Percentiles rank a stretch among this genome's conserved stretches.
Conservation (phyloP, 2,113 vertebrate genomes). For the Lepus timidus region DNA sequence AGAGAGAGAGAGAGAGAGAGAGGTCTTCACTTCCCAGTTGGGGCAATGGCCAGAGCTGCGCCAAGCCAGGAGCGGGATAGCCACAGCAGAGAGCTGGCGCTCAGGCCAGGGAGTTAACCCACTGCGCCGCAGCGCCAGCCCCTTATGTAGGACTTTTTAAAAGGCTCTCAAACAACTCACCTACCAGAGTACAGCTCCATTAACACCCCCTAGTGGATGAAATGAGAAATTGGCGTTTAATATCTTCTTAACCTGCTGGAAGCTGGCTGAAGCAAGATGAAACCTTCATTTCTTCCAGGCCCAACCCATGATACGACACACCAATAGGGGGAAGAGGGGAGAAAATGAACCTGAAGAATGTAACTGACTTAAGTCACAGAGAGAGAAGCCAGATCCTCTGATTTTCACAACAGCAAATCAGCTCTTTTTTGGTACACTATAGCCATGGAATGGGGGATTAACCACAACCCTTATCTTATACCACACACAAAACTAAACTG, state of each 20-base stretch:
- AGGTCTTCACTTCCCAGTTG: no score
- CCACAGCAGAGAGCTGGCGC: no score
- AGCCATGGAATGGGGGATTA: not conserved
- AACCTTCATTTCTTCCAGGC: not conserved
- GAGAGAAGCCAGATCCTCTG: not conserved
- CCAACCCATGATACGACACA: not conserved
- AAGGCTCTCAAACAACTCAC: not conserved
- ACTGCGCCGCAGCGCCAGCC: no score
- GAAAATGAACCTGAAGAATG: not conserved
- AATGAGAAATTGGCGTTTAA: slow-evolving; percentile 25
- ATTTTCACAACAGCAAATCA: not conserved
- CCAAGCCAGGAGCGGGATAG: no score
- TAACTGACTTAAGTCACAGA: not conserved
- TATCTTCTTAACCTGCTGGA: not conserved
- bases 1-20: no score
- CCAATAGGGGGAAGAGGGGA: not conserved
- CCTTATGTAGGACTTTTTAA: not conserved
- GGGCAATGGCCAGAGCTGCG: no score
- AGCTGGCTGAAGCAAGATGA: not conserved
- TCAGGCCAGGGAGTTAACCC: no score
- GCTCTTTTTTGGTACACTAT: not conserved
- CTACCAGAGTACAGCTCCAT: not conserved
- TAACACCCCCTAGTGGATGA: not conserved
- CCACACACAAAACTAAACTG: not conserved
- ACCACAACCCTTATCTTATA: not conserved